Evolutionary conservation across 2,113 vertebrate species (phyloP).

Genomic region (Scartelaos histophorus): DNA sequence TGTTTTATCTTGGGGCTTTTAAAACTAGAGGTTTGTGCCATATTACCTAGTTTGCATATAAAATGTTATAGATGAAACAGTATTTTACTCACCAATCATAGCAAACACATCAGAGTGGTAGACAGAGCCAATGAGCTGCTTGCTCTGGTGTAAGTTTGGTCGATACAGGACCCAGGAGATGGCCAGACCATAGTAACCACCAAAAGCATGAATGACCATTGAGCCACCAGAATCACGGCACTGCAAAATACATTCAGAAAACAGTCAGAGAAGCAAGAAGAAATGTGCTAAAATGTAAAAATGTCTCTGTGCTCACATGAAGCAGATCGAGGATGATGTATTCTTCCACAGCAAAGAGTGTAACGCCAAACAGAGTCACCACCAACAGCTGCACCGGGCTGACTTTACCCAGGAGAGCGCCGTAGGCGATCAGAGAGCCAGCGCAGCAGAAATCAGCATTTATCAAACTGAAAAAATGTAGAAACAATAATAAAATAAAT

Average conservation of each 20-base stretch:
- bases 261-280: neutral
- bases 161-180: slow-evolving; percentile 91
- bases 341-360: slow-evolving; percentile 90
- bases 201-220: slow-evolving; percentile 95
- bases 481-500: neutral
- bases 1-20: no score
- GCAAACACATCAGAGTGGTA: slow-evolving; percentile 93
- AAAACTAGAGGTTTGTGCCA: neutral
- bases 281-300: neutral
- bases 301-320: slow-evolving; percentile 83
- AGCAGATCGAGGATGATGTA: slow-evolving; percentile 86
- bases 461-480: slow-evolving; percentile 82
- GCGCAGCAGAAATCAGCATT: slow-evolving; percentile 96
- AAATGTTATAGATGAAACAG: neutral
- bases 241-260: slow-evolving; percentile 63
- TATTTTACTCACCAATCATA: slow-evolving; percentile 86
- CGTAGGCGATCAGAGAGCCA: slow-evolving; percentile 88
- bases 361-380: slow-evolving; percentile 91
- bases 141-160: slow-evolving; percentile 84
- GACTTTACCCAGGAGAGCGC: slow-evolving; percentile 91
- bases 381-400: slow-evolving; percentile 91
- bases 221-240: slow-evolving; percentile 92
- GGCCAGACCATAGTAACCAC: slow-evolving; percentile 91
- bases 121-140: slow-evolving; percentile 80
- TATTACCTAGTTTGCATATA: neutral